Evolutionary conservation across 1,140 invertebrate species (phyloP).

Genomic region (Telenomus remus): DNA sequence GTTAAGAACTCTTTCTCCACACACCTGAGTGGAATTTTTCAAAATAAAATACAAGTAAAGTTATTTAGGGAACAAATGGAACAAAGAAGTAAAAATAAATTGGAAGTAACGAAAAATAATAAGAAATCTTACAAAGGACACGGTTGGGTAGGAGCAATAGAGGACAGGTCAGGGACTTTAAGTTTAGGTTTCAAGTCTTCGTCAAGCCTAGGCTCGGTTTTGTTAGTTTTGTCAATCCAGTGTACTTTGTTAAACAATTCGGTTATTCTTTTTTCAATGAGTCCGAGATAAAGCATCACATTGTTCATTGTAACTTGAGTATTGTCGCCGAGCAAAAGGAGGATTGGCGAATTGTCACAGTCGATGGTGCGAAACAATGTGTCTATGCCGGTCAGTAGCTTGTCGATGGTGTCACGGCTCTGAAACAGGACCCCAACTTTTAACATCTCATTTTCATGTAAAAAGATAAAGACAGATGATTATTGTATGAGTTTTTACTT

Average conservation of each 20-base stretch:
- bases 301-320: conserved; percentile 81
- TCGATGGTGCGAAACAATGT: conserved; percentile 78
- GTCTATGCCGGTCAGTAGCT: conserved; percentile 77
- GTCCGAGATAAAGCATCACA: conserved; percentile 83
- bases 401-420: conserved; percentile 73
- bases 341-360: conserved; percentile 82
- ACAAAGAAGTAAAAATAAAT: conserved; percentile 3
- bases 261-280: conserved; percentile 80
- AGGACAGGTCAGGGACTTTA: conserved; percentile 58
- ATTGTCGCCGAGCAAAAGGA: conserved; percentile 81
- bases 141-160: conserved; percentile 69
- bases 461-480: no score
- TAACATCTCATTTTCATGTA: no score
- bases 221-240: conserved; percentile 72
- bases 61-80: no score
- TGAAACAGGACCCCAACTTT: conserved; percentile 42
- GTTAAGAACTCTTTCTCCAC: conserved; percentile 76
- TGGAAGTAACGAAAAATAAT: not conserved
- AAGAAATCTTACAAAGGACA: conserved; percentile 69
- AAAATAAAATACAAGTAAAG: no score
- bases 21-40: conserved; percentile 64
- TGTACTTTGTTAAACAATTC: conserved; percentile 76
- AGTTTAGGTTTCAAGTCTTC: conserved; percentile 66
- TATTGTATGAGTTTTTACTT: conserved; percentile 55
- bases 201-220: conserved; percentile 59